Evolutionary conservation across 2,888 invertebrate species (phyloP), one percentile per base, ranked within the genome.

Genomic region (Coenonympha arcania): DNA sequence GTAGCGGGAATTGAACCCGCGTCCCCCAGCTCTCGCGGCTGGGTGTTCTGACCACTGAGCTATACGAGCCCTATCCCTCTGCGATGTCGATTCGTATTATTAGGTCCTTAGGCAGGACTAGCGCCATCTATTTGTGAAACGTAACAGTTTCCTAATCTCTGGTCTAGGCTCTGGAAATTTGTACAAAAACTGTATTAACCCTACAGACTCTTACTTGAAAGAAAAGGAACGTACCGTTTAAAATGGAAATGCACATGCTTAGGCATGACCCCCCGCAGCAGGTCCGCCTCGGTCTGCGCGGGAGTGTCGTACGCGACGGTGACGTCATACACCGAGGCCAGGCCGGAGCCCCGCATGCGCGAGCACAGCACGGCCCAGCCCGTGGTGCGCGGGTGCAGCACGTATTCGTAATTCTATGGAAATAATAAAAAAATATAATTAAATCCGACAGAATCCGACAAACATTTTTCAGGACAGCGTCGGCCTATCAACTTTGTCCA

Each of bases 331-430:
- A 96, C 87, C 0, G 93, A 91, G 54, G 90, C 89, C 44, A 95
- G 76, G 18, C 90, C 90, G 6, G 90, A 79, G 51, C 85, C 89
- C 54, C 85, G 76, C 49, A 90, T 71, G 18, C 89, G 81, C 54
- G 89, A 80, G 19, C 88, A 88, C 34, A 92, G 69, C 54, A 88
- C 90, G 9, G 87, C 86, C 75, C 92, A 93, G 2, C 96, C 96
- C 0, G 94, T 95, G 4, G 94, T 95, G 56, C 94, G 90, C 1
- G 96, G 96, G 71, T 96, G 95, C 2, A 96, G 82, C 1, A 94
- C 92, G 68, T 91, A 90, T n/a, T 91, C 86, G 69, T 93, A 95
- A 40, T 65, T 59, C 86, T 86, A 18, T 16, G 20, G 39, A 18
- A 0, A 26, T 34, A 19, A 30, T 6, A 19, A 6, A 31, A 8